These are phyloP conservation scores for Pandion haliaetus DNA, from an alignment of 2,113 vertebrate genomes.

Conservation along the genomic window DNA sequence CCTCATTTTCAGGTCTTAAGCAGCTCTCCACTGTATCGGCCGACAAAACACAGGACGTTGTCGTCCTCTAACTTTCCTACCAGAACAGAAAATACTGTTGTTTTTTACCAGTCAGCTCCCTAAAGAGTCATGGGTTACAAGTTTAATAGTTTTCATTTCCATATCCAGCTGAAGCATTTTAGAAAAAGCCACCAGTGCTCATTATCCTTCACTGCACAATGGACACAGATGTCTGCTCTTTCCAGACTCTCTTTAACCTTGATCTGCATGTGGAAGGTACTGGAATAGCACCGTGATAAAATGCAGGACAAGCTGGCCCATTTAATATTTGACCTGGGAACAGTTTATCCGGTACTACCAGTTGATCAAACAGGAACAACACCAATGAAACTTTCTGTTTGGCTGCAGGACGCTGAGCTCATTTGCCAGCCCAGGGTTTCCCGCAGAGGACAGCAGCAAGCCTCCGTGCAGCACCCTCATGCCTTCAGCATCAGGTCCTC, in stretches of 20 bases:
- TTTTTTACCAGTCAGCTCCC: conserved; percentile 32
- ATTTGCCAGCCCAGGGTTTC: background rate
- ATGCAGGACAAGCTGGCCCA: background rate
- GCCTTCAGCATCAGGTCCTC: background rate
- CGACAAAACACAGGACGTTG: conserved; percentile 1
- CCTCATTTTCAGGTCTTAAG: conserved; percentile 36
- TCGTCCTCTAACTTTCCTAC: conserved; percentile 36
- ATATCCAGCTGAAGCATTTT: conserved; percentile 60
- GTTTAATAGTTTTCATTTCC: conserved; percentile 56
- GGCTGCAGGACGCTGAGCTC: background rate
- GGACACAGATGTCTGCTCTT: conserved; percentile 44
- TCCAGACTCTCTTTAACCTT: conserved; percentile 27
- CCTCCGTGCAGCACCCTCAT: background rate
- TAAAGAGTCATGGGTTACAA: conserved; percentile 30
- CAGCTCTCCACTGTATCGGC: background rate
- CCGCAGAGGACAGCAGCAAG: background rate
- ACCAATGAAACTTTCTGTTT: accelerated
- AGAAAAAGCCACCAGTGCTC: conserved; percentile 16
- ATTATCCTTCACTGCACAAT: conserved; percentile 46
- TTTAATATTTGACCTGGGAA: background rate
- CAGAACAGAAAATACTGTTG: conserved; percentile 32
- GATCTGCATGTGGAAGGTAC: background rate
- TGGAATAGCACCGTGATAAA: background rate
- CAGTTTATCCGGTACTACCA: background rate
- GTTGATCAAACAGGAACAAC: background rate